Base-by-base conservation (phyloP, 2,888 invertebrate genomes). In the Gymnosoma rotundatum region DNA sequence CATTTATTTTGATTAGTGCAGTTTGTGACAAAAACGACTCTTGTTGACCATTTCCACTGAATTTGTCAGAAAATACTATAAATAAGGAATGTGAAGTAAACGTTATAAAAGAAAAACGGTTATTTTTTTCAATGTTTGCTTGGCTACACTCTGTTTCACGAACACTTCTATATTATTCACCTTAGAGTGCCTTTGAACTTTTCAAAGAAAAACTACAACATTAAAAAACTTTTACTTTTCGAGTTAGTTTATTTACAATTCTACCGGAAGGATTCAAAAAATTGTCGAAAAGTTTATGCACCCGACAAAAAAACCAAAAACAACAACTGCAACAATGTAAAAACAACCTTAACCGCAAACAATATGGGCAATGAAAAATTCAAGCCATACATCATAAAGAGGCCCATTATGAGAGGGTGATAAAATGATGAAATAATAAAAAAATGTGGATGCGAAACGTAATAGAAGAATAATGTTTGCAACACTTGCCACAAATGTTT, bases 191-290 rank as follows among this genome's bases (percentile, higher is more conserved):
- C n/a, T 54, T 45, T 12, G 10, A 60, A 80, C 52, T 50, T 32
- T 25, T 25, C 18, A 48, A 21, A 50, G 9, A n/a, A 12, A 0
- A 66, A 63, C 38, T 5, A 50, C 20, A 64, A 50, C 20, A 64
- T 21, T 32, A 42, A 66, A 58, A 36, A 54, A n/a, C 25, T 74
- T 63, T 52, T 45, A 32, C 36, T 67, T 48, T 42, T 14, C 18
- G 45, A 32, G 32, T 54, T 18, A 25, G 14, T 60, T 74, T 64
- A 18, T 36, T 60, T 48, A 12, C n/a, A 67, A 21, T 21, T 58
- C 50, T 21, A 81, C 69, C 84, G 86, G 86, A 87, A 87, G 86
- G 79, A 86, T 87, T 85, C 81, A 72, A 80, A 84, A 63, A 76
- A 83, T 83, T 86, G 79, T 86, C 75, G 78, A 81, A 81, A 83